These are phyloP conservation scores for Greenwoodochromis staneri DNA, from an alignment of 2,113 vertebrate genomes.

Conservation along the genomic window DNA sequence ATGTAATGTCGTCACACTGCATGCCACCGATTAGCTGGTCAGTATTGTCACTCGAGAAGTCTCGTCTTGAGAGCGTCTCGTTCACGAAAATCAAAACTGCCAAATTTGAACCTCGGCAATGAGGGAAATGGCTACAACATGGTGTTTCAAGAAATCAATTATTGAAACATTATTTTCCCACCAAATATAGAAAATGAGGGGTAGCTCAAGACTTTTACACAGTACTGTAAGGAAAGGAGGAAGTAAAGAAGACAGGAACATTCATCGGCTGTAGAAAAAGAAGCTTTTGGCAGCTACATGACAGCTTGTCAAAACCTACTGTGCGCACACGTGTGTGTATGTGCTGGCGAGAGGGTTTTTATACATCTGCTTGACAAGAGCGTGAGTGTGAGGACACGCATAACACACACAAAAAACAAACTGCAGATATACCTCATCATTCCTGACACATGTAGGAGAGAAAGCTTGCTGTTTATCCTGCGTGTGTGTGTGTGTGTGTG, in stretches of 20 bases:
- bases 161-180: neutral
- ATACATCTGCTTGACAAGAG: neutral
- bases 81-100: neutral
- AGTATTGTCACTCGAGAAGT: neutral
- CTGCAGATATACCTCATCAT: neutral
- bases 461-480: neutral
- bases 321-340: neutral
- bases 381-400: neutral
- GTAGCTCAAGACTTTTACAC: neutral
- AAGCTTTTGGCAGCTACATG: neutral
- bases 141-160: neutral
- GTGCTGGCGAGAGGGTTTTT: neutral
- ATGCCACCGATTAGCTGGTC: neutral
- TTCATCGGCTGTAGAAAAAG: neutral
- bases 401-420: neutral
- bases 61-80: neutral
- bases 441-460: neutral
- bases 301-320: conserved; percentile 11
- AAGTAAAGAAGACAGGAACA: neutral
- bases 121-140: neutral
- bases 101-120: neutral
- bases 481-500: neutral
- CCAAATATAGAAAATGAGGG: neutral
- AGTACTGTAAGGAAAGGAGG: neutral
- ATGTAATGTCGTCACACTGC: neutral